phyloP scores from a whole-genome alignment of 1,140 invertebrate genomes.

The Sitophilus oryzae region DNA sequence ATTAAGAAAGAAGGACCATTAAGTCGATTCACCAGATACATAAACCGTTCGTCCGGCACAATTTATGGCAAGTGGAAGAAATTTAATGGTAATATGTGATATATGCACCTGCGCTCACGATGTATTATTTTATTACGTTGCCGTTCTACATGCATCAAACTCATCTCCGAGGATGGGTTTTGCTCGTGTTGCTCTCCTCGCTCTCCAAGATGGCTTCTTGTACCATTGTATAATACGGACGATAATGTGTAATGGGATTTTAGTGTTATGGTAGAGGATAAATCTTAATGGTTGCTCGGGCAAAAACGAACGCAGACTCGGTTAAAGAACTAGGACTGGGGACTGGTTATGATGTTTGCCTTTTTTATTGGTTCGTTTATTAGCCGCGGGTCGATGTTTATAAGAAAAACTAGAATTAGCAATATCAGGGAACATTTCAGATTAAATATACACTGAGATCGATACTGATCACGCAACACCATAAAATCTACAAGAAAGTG shows the following conservation, averaged over 20 bases:
- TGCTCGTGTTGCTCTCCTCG: not conserved
- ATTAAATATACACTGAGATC: too few species aligned
- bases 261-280: constrained; percentile 14
- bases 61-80: constrained; percentile 32
- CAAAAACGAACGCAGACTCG: not conserved
- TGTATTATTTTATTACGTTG: constrained; percentile 26
- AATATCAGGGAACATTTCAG: too few species aligned
- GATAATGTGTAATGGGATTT: constrained; percentile 11
- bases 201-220: constrained; percentile 14
- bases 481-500: too few species aligned
- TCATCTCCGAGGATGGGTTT: constrained; percentile 1
- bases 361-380: too few species aligned
- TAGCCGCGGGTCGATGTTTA: too few species aligned
- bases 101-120: constrained; percentile 29
- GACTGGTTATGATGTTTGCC: too few species aligned
- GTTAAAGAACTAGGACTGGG: too few species aligned
- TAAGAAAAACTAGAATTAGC: too few species aligned
- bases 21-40: constrained; percentile 34
- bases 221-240: constrained; percentile 11
- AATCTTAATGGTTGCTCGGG: not conserved
- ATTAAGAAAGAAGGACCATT: constrained; percentile 31
- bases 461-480: too few species aligned
- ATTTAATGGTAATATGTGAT: constrained; percentile 35
- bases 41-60: constrained; percentile 20
- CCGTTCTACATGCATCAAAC: constrained; percentile 21